A percentile compares a stretch with the other conserved stretches of the same genome.
These are phyloP conservation scores for Archips crataeganus DNA, from an alignment of 2,888 invertebrate genomes.

Conservation along the genomic window DNA sequence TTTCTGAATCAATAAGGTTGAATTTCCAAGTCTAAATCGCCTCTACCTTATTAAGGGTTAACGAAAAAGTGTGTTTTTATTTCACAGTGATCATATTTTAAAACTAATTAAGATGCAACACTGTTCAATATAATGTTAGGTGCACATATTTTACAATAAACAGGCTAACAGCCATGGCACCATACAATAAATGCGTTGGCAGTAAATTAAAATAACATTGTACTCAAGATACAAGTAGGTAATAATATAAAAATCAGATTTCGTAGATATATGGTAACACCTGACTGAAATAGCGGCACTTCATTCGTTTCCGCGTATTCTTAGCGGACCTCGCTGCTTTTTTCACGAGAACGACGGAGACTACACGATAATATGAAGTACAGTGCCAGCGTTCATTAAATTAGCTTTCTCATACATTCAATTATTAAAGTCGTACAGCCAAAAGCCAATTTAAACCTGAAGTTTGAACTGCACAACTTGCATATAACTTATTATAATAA, in stretches of 20 bases:
- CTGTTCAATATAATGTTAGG: neutral
- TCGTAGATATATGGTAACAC: constrained; percentile 25
- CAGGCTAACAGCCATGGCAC: constrained; percentile 19
- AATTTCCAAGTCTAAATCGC: too few species aligned
- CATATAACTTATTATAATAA: constrained; percentile 2
- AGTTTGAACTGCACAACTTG: constrained; percentile 7
- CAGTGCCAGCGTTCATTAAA: neutral
- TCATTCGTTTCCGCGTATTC: neutral
- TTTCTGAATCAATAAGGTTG: too few species aligned
- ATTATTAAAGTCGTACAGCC: neutral
- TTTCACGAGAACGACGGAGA: too few species aligned
- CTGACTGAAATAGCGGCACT: neutral
- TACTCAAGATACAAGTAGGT: neutral
- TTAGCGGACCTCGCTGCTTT: too few species aligned
- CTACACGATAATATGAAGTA: neutral
- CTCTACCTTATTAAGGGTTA: too few species aligned
- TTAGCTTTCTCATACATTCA: neutral
- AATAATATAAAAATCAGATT: neutral
- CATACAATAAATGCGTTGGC: constrained; percentile 21
- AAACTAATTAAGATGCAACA: too few species aligned
- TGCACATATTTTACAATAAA: constrained; percentile 8
- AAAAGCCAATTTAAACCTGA: neutral
- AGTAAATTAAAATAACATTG: constrained; percentile 1
- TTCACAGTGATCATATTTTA: too few species aligned
- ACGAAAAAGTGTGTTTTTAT: too few species aligned